Evolutionary conservation across 2,888 invertebrate species (phyloP), one percentile per base, ranked within the genome.

Genomic region (Idaea dimidiata): DNA sequence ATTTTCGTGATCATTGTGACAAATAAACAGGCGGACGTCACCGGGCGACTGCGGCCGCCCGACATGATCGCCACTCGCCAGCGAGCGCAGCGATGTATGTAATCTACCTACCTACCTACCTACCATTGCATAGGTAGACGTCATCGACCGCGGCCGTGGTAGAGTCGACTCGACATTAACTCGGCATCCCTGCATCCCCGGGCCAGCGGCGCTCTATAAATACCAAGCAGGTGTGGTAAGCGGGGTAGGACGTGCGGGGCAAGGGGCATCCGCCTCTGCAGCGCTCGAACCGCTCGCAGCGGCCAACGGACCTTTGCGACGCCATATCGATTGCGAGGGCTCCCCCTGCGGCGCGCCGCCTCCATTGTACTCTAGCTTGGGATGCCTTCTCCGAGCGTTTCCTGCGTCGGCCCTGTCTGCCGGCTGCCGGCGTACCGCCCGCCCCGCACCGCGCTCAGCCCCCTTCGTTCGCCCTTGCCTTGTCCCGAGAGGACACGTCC

Each of bases 321-420:
- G 91, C 87, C 87, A 92, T 91, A 93, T 93, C 92, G 93, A 93
- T 93, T 92, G 91, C 91, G 89, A 91, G 89, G 91, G 89, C 89
- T 91, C 91, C 91, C 91, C 91, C 89, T 91, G 91, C 89, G 89
- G 88, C 89, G 89, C 91, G 89, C 83, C 83, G 87, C 86, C 86
- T 84, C 87, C 89, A 88, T 90, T 89, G 89, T 91, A 83, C 89
- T 88, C 88, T n/a, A 79, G 83, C 79, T 81, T 86, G 88, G 88
- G 91, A 90, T 90, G 89, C 89, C 89, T 89, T 88, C 90, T 88
- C 88, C 83, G 88, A 82, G 78, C 88, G 89, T 84, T 90, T 89
- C 91, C 91, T 89, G 89, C 84, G 43, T 77, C 83, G 82, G 80
- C 83, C 83, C 79, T 81, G 86, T 84, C 82, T 82, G 81, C 85